Base-by-base conservation (phyloP, 2,113 vertebrate genomes). In the Seriola quinqueradiata region DNA sequence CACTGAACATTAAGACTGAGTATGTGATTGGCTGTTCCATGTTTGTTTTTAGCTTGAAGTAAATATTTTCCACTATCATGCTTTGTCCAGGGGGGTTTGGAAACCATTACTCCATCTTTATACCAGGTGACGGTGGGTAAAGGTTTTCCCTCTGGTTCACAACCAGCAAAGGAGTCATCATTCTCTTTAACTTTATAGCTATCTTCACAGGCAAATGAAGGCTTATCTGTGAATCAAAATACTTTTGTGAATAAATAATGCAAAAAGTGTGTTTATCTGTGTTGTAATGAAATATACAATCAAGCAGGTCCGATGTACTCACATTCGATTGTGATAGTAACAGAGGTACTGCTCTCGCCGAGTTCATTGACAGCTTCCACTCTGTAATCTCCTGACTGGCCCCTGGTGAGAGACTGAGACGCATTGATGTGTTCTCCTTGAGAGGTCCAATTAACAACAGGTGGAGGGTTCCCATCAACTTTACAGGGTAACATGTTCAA, bases 291-390 rank as follows among this genome's bases (percentile, higher is more conserved):
- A 23, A 48, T 46, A 38, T 14, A 28, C 23, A 66, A 4, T 66
- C 40, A 50, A 21, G 25, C 16, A 21, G 40, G 34, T 61, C 13
- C 28, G 28, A 38, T 61, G 32, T 25, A 90, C 94, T 90, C 55
- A 95, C 93, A 92, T 90, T 91, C 83, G 1, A 93, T 32, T 23
- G 34, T 90, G 80, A 93, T 81, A 0, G 34, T 0, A 13, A 91
- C 42, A 16, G 8, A 11, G 10, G 16, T 34, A 12, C 0, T 32
- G 44, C 0, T 67, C 0, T 0, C 12, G 21, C 86, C 86, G 0
- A 77, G 0, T 2, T 0, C 0, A 34, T 93, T 93, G 2, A 0
- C 0, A 52, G 57, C 19, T 58, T 5, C 2, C 25, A 63, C 58
- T 8, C 1, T 67, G 70, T 91, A 93, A 3, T 0, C 14, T 59